Evolutionary conservation across 2,888 invertebrate genomes (phyloP), one percentile per base, ranked within the genome.

Genomic region (Lycocerus yunnanus): DNA sequence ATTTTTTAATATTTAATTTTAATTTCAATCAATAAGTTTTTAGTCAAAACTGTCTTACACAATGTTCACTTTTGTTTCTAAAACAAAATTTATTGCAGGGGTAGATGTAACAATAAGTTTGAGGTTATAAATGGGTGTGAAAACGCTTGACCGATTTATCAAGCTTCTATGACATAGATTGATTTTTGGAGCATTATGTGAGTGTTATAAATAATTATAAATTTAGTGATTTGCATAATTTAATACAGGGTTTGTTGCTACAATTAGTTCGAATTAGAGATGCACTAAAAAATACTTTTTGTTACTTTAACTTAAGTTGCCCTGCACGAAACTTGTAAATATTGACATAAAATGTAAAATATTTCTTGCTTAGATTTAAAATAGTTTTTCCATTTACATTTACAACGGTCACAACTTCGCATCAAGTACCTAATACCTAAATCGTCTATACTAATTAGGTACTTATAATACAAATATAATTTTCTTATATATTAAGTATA

Each of bases 321-420:
- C 61, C 61, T 63, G 61, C 20, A 63, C 61, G 16, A 63, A 18
- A 63, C 13, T 43, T 63, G 61, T 63, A 63, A 63, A 63, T 63
- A 63, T 63, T 63, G 16, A 63, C 20, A 18, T 63, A 18, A 63
- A 63, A n/a, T 63, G 61, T 63, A 63, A 63, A 63, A 63, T 18
- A 63, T 63, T 63, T 63, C 18, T 63, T 63, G 61, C 61, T 63
- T 63, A 63, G 61, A 20, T n/a, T 20, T 63, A 18, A 61, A 61
- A 63, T 63, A 63, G 61, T 63, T 63, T 43, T 63, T 18, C 16
- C 61, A 63, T 63, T 63, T 63, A 63, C 61, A 63, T 63, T 63
- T 63, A 63, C 61, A 63, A 63, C 61, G 61, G 61, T 63, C 61
- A 63, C 43, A 43, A 43, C n/a, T 43, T 43, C 43, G n/a, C 43